These are phyloP conservation scores for Phrynocephalus versicolor DNA, from an alignment of 2,113 vertebrate genomes.

Conservation along the genomic window DNA sequence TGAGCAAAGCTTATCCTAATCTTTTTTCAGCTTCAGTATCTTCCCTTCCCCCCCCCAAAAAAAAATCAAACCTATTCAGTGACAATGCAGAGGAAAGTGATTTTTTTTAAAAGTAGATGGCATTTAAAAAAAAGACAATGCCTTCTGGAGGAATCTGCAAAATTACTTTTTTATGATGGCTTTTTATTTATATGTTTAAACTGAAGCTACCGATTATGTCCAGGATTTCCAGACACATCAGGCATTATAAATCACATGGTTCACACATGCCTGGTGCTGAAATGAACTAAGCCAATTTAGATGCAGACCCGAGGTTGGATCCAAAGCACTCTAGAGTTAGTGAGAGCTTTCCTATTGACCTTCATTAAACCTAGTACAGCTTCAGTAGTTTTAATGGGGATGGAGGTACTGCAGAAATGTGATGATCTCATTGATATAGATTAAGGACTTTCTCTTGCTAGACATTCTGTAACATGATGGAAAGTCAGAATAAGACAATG, in stretches of 20 bases:
- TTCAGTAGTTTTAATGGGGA: background rate
- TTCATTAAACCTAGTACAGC: constrained; percentile 3
- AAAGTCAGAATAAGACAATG: background rate
- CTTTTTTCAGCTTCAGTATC: background rate
- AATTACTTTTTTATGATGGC: background rate
- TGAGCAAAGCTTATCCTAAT: background rate
- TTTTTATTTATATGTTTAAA: background rate
- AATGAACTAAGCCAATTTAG: background rate
- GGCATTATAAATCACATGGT: background rate
- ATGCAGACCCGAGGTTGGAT: constrained; percentile 10
- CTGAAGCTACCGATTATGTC: background rate
- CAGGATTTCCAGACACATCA: background rate
- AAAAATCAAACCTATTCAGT: constrained; percentile 7
- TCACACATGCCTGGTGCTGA: constrained; percentile 5
- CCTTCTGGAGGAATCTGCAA: background rate
- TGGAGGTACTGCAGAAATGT: constrained; percentile 24
- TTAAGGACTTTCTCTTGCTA: constrained; percentile 4
- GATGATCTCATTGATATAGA: constrained; percentile 23
- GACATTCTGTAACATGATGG: background rate
- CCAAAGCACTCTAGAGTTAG: constrained; percentile 1
- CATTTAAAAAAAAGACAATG: background rate
- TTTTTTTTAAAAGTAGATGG: background rate
- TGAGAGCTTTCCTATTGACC: rapidly evolving
- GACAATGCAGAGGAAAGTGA: background rate
- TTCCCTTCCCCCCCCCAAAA: constrained; percentile 19